A percentile compares a stretch with the other conserved stretches of the same genome.
Conservation (phyloP, 1,140 invertebrate species). For the Drosophila serrata region DNA sequence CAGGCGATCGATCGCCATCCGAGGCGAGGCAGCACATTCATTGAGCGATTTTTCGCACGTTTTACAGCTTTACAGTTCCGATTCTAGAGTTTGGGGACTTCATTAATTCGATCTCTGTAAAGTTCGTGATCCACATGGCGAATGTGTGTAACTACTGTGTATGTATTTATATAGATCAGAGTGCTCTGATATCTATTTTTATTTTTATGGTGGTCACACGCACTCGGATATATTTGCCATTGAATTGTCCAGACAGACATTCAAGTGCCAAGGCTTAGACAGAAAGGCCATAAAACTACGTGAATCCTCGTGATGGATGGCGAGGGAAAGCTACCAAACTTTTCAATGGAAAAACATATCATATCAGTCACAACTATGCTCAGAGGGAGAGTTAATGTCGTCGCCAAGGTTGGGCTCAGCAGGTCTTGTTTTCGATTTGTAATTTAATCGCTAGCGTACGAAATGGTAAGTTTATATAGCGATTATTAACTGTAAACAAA, state of each 20-base stretch:
- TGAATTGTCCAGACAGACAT: slow-evolving; percentile 25
- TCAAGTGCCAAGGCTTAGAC: slow-evolving; percentile 40
- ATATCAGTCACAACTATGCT: slow-evolving; percentile 3
- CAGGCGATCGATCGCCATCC: slow-evolving; percentile 32
- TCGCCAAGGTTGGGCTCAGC: not conserved
- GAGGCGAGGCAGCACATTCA: slow-evolving; percentile 52
- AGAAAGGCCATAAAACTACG: slow-evolving; percentile 10
- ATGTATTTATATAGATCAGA: slow-evolving; percentile 18
- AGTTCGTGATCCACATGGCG: slow-evolving; percentile 62
- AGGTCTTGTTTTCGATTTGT: slow-evolving; percentile 1
- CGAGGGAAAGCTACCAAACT: not conserved
- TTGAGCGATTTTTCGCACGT: slow-evolving; percentile 68
- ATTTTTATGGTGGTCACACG: slow-evolving; percentile 40
- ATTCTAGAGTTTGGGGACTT: not conserved
- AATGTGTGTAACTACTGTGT: slow-evolving; percentile 55
- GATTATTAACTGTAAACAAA: slow-evolving; percentile 5
- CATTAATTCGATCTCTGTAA: slow-evolving; percentile 31
- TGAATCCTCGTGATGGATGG: slow-evolving; percentile 11
- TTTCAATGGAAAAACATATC: slow-evolving; percentile 2
- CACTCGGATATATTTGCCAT: slow-evolving; percentile 34
- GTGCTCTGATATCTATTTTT: slow-evolving; percentile 46
- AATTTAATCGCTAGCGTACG: slow-evolving; percentile 1
- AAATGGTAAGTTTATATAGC: not conserved
- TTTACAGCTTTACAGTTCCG: slow-evolving; percentile 53
- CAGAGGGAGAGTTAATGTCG: not conserved